These are phyloP conservation scores for Apteryx owenii DNA, from an alignment of 2,113 vertebrate genomes.

Conservation along the genomic window DNA sequence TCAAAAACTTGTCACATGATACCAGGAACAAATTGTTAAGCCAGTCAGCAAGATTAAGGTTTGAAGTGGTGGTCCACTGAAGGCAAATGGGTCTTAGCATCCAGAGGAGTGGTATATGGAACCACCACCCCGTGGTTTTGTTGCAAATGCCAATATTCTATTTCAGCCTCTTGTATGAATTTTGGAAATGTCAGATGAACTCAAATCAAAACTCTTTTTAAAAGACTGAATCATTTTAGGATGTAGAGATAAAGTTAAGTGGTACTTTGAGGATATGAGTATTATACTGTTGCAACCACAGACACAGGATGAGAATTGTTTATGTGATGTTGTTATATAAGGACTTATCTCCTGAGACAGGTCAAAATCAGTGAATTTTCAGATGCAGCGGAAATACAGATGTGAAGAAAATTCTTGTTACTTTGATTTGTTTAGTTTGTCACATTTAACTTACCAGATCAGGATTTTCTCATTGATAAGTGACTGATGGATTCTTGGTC, in stretches of 20 bases:
- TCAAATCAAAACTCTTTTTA: neutral
- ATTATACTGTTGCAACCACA: conserved; percentile 43
- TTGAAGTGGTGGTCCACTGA: conserved; percentile 66
- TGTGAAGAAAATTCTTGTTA: neutral
- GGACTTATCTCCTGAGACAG: neutral
- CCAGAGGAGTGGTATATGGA: neutral
- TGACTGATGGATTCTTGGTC: neutral
- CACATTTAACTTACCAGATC: neutral
- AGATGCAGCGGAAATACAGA: neutral
- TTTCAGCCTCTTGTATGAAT: conserved; percentile 10
- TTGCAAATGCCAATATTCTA: conserved; percentile 31
- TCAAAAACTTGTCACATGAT: conserved; percentile 71
- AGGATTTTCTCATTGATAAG: neutral
- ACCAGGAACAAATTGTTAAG: conserved; percentile 71
- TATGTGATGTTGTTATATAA: neutral
- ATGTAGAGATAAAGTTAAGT: conserved; percentile 52
- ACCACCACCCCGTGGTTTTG: conserved; percentile 39
- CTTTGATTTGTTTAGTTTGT: neutral
- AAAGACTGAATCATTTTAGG: conserved; percentile 51
- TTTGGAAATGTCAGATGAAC: conserved; percentile 49
- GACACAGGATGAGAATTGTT: conserved; percentile 1
- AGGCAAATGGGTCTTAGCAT: neutral
- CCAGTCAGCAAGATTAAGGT: conserved; percentile 48
- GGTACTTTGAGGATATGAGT: conserved; percentile 53
- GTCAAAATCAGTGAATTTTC: neutral